Percentiles rank a stretch among this genome's conserved stretches.
Evolutionary conservation across 2,888 invertebrate genomes (phyloP).

Genomic region (Conchocele bisecta): DNA sequence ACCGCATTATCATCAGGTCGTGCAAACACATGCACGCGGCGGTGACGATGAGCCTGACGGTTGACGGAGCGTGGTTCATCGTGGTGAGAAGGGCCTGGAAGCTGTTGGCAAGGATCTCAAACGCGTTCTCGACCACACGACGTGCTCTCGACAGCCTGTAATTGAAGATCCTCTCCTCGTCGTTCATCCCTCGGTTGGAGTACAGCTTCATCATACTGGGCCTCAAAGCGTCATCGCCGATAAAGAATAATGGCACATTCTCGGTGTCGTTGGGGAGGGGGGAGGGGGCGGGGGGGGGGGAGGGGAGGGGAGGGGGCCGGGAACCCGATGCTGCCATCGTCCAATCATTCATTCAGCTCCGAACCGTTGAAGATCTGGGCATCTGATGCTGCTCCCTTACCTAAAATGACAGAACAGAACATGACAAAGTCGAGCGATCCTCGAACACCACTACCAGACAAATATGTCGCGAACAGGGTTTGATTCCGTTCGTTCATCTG

Average conservation of each 20-base stretch:
- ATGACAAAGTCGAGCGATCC: too few species aligned
- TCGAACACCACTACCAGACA: too few species aligned
- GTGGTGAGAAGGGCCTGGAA: conserved; percentile 47
- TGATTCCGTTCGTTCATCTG: too few species aligned
- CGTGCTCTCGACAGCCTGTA: conserved; percentile 56
- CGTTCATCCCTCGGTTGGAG: conserved; percentile 19
- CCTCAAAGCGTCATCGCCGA: conserved; percentile 45
- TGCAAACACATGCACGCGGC: conserved; percentile 45
- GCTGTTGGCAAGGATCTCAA: conserved; percentile 52
- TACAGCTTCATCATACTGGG: conserved; percentile 50
- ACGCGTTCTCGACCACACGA: conserved; percentile 58
- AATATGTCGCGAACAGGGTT: too few species aligned
- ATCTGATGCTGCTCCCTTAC: conserved; percentile 22
- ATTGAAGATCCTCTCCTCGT: conserved; percentile 52
- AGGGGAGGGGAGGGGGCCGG: conserved; percentile 28
- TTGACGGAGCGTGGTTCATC: conserved; percentile 41
- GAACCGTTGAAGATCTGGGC: conserved; percentile 17
- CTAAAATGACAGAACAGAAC: too few species aligned
- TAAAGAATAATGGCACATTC: conserved; percentile 53
- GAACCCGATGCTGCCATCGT: conserved; percentile 40
- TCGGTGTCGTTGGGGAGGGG: conserved; percentile 41
- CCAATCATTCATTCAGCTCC: conserved; percentile 24
- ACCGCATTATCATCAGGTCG: conserved; percentile 40
- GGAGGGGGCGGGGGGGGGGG: conserved; percentile 37
- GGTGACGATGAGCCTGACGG: conserved; percentile 30